These are phyloP conservation scores for Cryptotis parvus DNA, from an alignment of 2,113 vertebrate species.

Conservation along the genomic window DNA sequence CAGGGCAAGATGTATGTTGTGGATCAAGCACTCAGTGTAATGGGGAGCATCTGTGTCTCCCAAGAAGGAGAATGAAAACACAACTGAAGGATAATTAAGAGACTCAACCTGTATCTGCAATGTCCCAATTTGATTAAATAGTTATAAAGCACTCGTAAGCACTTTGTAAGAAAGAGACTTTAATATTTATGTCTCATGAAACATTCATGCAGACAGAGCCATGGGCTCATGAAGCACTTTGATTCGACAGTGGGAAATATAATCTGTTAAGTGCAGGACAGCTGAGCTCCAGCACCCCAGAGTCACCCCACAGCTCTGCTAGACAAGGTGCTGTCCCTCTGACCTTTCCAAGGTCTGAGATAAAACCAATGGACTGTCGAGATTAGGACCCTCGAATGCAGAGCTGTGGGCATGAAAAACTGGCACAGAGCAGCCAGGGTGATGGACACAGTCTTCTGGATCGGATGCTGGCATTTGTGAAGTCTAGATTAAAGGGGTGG, in stretches of 20 bases:
- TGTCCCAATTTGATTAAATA: slow-evolving; percentile 38
- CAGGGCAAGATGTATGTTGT: not conserved
- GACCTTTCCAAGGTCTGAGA: not conserved
- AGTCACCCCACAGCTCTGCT: not conserved
- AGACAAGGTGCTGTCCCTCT: not conserved
- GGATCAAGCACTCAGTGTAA: not conserved
- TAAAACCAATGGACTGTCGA: not conserved
- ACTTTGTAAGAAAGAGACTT: slow-evolving; percentile 12
- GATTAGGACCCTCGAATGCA: not conserved
- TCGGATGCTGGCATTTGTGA: not conserved
- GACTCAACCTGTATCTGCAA: slow-evolving; percentile 26
- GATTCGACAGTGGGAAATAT: not conserved
- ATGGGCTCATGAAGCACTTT: not conserved
- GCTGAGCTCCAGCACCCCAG: not conserved
- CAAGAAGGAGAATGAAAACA: not conserved
- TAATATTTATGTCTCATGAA: slow-evolving; percentile 55
- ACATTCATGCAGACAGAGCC: slow-evolving; percentile 45
- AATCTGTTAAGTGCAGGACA: not conserved
- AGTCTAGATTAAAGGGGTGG: not conserved
- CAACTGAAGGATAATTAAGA: slow-evolving; percentile 38
- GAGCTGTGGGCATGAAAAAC: not conserved
- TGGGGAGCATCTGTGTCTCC: not conserved
- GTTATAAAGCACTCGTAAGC: slow-evolving; percentile 18
- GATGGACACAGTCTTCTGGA: not conserved
- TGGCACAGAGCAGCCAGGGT: not conserved